Evolutionary conservation across 2,888 invertebrate genomes (phyloP).

Genomic region (Elysia crispata): DNA sequence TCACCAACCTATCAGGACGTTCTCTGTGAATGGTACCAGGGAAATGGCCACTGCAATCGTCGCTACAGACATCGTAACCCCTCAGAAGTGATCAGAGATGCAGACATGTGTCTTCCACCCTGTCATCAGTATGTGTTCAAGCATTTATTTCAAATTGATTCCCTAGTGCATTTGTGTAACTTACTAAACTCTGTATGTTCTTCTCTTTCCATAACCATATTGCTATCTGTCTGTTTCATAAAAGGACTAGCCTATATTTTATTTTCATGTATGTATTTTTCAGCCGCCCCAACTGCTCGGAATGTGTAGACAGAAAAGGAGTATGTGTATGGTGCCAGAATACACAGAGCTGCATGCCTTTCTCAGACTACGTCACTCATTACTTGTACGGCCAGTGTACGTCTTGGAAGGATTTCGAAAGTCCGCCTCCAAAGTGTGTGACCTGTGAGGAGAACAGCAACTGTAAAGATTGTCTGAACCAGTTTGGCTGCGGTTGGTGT

Average conservation of each 20-base stretch:
- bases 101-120: slow-evolving; percentile 86
- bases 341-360: slow-evolving; percentile 92
- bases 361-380: slow-evolving; percentile 95
- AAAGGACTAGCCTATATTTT: too few species aligned
- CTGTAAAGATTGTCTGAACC: slow-evolving; percentile 83
- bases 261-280: too few species aligned
- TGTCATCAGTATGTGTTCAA: slow-evolving; percentile 84
- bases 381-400: slow-evolving; percentile 95
- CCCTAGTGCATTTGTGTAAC: too few species aligned
- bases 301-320: slow-evolving; percentile 89
- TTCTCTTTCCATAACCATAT: too few species aligned
- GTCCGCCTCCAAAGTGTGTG: slow-evolving; percentile 59
- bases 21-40: slow-evolving; percentile 93
- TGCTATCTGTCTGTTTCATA: too few species aligned
- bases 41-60: slow-evolving; percentile 90
- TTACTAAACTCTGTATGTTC: too few species aligned
- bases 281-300: slow-evolving; percentile 71
- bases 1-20: slow-evolving; percentile 63
- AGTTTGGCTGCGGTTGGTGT: slow-evolving; percentile 96
- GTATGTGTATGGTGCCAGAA: slow-evolving; percentile 98
- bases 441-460: slow-evolving; percentile 70
- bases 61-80: slow-evolving; percentile 81
- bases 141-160: too few species aligned
- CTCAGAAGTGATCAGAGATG: slow-evolving; percentile 80
- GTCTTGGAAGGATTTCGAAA: slow-evolving; percentile 88